Percentiles rank a stretch among this genome's conserved stretches.
phyloP scores from a whole-genome alignment of 2,888 invertebrate species.

The Drosophila parthenogenetica region DNA sequence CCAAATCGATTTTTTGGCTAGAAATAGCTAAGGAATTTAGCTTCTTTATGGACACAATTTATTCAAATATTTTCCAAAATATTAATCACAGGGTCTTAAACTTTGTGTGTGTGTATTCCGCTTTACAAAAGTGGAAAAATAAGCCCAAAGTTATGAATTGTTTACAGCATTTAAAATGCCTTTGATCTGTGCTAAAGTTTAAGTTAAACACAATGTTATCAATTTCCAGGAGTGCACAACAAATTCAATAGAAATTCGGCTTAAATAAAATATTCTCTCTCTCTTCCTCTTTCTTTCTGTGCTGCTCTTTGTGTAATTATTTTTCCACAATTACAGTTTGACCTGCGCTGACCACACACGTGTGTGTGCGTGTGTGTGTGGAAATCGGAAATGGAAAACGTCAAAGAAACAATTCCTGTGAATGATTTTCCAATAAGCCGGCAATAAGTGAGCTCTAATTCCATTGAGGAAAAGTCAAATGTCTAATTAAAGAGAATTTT shows the following conservation, averaged over 20 bases:
- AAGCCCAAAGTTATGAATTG: too few species aligned
- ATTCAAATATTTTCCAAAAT: too few species aligned
- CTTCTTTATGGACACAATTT: too few species aligned
- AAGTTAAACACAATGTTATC: not conserved
- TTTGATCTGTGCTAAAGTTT: not conserved
- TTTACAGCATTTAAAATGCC: too few species aligned
- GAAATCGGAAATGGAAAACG: conserved; percentile 23
- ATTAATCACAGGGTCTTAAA: too few species aligned
- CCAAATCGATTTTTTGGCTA: too few species aligned
- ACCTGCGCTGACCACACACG: conserved; percentile 32
- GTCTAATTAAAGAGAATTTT: conserved; percentile 13
- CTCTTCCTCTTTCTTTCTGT: not conserved
- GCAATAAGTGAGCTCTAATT: conserved; percentile 6
- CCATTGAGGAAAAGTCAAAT: not conserved
- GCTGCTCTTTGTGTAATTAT: conserved; percentile 8
- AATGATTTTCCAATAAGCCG: conserved; percentile 20
- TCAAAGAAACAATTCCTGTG: not conserved
- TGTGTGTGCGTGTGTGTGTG: too few species aligned
- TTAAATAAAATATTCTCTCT: not conserved
- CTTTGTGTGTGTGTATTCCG: too few species aligned
- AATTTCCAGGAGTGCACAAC: not conserved
- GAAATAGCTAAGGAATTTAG: too few species aligned
- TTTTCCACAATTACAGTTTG: conserved; percentile 48
- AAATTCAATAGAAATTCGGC: not conserved
- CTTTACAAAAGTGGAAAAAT: too few species aligned